These are phyloP conservation scores for Thysanoteuthis rhombus DNA, from an alignment of 2,888 invertebrate species.

Conservation along the genomic window DNA sequence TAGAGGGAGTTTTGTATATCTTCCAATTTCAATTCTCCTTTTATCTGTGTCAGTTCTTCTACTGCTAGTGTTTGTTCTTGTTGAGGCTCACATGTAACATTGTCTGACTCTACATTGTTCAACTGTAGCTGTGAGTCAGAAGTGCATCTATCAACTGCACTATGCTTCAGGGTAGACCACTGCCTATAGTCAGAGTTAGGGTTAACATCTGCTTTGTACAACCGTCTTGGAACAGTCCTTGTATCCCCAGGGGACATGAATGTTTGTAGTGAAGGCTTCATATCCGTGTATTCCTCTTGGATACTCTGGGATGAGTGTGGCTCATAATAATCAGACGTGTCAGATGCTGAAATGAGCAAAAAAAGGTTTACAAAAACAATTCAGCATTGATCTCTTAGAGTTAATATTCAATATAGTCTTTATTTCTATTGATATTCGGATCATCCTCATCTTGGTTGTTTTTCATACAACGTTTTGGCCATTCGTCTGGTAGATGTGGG, in stretches of 20 bases:
- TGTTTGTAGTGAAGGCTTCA: background rate
- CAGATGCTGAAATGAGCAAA: background rate
- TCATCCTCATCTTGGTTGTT: no score
- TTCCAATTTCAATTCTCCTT: background rate
- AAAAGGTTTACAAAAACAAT: background rate
- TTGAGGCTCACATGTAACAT: background rate
- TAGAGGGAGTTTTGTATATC: background rate
- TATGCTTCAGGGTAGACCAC: background rate
- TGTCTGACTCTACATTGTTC: background rate
- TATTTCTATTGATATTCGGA: no score
- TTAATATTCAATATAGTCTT: no score
- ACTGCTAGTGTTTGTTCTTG: background rate
- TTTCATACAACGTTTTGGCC: no score
- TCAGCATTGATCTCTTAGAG: no score
- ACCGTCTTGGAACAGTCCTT: background rate
- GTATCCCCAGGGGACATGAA: background rate
- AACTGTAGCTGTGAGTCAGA: background rate
- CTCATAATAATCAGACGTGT: background rate
- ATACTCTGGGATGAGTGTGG: background rate
- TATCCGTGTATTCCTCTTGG: background rate
- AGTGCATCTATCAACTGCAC: background rate
- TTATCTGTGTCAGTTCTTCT: background rate
- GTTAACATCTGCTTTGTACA: background rate
- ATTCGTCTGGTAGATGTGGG: no score
- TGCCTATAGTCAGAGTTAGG: background rate